Evolutionary conservation across 2,113 vertebrate species (phyloP).

Genomic region (Marcusenius ussheri): DNA sequence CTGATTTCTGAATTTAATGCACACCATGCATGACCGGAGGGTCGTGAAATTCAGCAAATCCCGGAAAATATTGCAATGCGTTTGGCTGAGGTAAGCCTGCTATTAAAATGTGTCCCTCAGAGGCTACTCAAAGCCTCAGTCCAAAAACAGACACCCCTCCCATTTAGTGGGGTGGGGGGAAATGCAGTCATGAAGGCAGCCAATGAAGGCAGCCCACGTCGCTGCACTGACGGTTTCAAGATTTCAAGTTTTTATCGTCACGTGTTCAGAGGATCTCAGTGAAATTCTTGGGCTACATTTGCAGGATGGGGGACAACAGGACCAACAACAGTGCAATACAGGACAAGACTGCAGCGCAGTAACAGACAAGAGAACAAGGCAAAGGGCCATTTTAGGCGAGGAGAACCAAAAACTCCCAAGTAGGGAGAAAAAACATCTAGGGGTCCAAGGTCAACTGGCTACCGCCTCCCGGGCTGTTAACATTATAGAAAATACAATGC

Average conservation of each 20-base stretch:
- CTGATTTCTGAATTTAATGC: neutral
- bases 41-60: neutral
- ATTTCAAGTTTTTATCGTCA: neutral
- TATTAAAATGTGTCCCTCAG: neutral
- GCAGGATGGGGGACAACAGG: neutral
- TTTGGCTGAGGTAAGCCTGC: neutral
- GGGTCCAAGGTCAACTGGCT: neutral
- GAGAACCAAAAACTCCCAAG: neutral
- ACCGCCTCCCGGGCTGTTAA: too few relatives aligned
- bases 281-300: neutral
- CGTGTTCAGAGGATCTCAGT: neutral
- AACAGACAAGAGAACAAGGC: neutral
- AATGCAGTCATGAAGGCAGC: neutral
- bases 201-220: neutral
- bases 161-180: neutral
- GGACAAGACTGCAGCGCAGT: neutral
- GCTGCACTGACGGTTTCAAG: neutral
- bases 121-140: neutral
- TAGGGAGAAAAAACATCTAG: neutral
- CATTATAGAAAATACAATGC: too few relatives aligned
- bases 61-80: neutral
- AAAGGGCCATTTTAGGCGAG: neutral
- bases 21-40: neutral
- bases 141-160: neutral
- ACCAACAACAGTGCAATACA: neutral